Conservation (phyloP, 2,797 vertebrate species). For the Sphenopsis melanotis region DNA sequence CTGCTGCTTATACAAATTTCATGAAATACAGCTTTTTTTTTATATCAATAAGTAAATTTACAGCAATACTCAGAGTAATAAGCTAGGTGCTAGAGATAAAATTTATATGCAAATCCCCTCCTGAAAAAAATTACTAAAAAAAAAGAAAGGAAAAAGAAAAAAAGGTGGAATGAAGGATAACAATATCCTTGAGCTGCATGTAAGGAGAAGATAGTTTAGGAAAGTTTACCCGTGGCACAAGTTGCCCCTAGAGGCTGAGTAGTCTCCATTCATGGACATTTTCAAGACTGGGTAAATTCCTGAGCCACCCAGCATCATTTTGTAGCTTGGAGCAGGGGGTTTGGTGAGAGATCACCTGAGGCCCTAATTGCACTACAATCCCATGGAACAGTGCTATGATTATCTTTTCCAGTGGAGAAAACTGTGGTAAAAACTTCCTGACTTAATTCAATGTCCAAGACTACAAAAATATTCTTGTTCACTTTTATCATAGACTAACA, state of each 20-base stretch:
- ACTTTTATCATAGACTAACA: background rate
- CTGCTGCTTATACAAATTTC: background rate
- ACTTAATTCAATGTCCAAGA: background rate
- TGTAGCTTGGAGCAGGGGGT: background rate
- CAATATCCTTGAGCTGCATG: background rate
- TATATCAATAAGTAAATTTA: background rate
- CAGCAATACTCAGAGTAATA: background rate
- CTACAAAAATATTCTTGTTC: background rate
- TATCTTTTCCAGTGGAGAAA: background rate
- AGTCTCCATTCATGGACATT: background rate
- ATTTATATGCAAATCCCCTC: background rate
- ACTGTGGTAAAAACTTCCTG: background rate
- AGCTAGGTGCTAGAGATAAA: background rate
- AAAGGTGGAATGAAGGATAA: background rate
- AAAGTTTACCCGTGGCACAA: background rate
- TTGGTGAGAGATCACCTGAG: background rate
- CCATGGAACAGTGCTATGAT: background rate
- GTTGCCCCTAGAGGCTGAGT: background rate
- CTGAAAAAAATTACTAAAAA: background rate
- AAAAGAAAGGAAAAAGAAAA: no score
- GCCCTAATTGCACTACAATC: background rate
- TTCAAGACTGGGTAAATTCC: background rate
- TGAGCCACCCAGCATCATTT: background rate
- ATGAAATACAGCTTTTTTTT: background rate
- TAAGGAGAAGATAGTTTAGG: background rate